Evolutionary conservation across 2,113 vertebrate genomes (phyloP).

Genomic region (Bambusicola thoracicus): DNA sequence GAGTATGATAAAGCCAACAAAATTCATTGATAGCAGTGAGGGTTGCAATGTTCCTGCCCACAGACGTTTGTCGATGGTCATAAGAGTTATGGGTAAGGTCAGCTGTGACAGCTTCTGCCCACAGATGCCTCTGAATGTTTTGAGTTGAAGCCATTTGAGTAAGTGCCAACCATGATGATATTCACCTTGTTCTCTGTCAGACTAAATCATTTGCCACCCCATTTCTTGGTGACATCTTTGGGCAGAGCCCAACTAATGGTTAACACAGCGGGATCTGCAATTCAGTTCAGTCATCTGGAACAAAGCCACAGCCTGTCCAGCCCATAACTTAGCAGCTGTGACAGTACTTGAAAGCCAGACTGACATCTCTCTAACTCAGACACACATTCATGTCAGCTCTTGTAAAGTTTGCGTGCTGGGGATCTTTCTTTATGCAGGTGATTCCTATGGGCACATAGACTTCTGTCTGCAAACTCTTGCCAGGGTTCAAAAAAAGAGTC

Average conservation of each 20-base stretch:
- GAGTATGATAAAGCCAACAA: not conserved
- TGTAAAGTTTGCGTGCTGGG: not conserved
- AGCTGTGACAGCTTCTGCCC: not conserved
- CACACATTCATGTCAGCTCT: not conserved
- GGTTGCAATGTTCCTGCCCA: not conserved
- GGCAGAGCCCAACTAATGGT: not conserved
- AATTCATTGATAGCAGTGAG: not conserved
- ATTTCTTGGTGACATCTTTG: not conserved
- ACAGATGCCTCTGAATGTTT: not conserved
- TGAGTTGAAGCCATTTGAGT: not conserved
- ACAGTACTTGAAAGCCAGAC: conserved; percentile 27
- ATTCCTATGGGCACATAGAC: not conserved
- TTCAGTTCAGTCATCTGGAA: not conserved
- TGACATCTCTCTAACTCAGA: conserved; percentile 30
- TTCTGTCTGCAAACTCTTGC: not conserved
- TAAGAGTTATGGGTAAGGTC: not conserved
- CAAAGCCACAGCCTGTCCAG: not conserved
- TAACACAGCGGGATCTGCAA: not conserved
- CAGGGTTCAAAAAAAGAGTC: not conserved
- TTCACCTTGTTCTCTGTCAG: not conserved
- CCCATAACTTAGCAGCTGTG: not conserved
- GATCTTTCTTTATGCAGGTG: not conserved
- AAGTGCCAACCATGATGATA: not conserved
- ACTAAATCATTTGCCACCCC: not conserved
- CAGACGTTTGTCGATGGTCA: accelerated